Percentiles rank a stretch among this genome's conserved stretches.
phyloP scores from a whole-genome alignment of 2,888 invertebrate species.

The Neria commutata region DNA sequence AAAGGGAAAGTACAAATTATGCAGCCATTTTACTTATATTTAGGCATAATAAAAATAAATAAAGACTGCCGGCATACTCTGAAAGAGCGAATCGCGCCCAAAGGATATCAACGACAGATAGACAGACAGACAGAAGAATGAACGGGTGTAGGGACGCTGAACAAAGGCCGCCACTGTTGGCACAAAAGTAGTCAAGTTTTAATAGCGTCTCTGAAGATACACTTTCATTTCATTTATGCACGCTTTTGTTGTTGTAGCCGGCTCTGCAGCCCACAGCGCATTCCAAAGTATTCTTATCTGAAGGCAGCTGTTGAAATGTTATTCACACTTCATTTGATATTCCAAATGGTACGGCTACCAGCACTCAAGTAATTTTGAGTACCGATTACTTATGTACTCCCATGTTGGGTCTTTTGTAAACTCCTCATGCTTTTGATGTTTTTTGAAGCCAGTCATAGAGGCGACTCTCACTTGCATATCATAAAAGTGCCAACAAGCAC shows the following conservation, averaged over 20 bases:
- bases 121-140: conserved; percentile 26
- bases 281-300: not conserved
- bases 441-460: too few relatives aligned
- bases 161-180: conserved; percentile 3
- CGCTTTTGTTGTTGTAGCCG: too few relatives aligned
- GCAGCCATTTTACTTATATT: conserved; percentile 47
- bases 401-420: too few relatives aligned
- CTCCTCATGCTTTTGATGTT: too few relatives aligned
- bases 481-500: too few relatives aligned
- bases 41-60: not conserved
- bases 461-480: too few relatives aligned
- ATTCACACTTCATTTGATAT: conserved; percentile 52
- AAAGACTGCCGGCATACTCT: too few relatives aligned
- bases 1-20: conserved; percentile 49
- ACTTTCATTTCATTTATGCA: conserved; percentile 24
- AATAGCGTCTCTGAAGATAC: conserved; percentile 49
- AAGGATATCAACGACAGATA: not conserved
- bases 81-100: too few relatives aligned
- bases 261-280: too few relatives aligned
- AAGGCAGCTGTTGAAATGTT: conserved; percentile 32
- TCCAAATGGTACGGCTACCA: conserved; percentile 27
- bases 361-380: too few relatives aligned
- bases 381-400: too few relatives aligned
- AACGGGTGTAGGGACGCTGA: conserved; percentile 41
- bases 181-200: conserved; percentile 36